These are phyloP conservation scores for Oryzias sinensis DNA, from an alignment of 2,797 vertebrate species.

Conservation along the genomic window DNA sequence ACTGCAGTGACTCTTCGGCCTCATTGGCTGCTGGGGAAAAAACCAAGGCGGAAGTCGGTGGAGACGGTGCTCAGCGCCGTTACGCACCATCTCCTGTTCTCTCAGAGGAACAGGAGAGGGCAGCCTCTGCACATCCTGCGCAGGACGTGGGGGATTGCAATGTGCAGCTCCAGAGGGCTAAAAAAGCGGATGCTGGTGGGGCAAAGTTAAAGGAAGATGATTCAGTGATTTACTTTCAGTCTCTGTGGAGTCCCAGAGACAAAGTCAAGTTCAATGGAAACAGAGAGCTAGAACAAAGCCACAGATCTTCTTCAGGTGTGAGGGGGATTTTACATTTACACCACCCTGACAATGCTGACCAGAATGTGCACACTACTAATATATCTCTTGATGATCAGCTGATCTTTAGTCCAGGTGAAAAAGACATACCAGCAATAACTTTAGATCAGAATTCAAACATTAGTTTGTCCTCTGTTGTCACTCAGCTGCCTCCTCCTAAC, in stretches of 20 bases:
- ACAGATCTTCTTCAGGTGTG: constrained; percentile 16
- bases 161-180: constrained; percentile 9
- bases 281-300: constrained; percentile 4
- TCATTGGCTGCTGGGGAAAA: neutral
- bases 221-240: neutral
- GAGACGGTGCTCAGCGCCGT: constrained; percentile 7
- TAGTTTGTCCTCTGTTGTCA: constrained; percentile 20
- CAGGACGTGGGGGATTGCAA: neutral
- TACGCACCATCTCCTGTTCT: constrained; percentile 3
- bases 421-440: constrained; percentile 18
- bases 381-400: constrained; percentile 4
- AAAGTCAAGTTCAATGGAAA: constrained; percentile 13
- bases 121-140: constrained; percentile 4
- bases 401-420: constrained; percentile 20
- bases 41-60: constrained; percentile 1
- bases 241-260: constrained; percentile 2
- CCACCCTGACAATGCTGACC: constrained; percentile 7
- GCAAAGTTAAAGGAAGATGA: constrained; percentile 6
- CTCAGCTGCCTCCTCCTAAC: neutral
- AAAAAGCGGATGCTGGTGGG: neutral
- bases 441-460: constrained; percentile 65
- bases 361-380: neutral
- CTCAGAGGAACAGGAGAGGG: constrained; percentile 11
- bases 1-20: neutral
- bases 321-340: constrained; percentile 7